These are phyloP conservation scores for Thunnus maccoyii DNA, from an alignment of 2,113 vertebrate species.

Conservation along the genomic window DNA sequence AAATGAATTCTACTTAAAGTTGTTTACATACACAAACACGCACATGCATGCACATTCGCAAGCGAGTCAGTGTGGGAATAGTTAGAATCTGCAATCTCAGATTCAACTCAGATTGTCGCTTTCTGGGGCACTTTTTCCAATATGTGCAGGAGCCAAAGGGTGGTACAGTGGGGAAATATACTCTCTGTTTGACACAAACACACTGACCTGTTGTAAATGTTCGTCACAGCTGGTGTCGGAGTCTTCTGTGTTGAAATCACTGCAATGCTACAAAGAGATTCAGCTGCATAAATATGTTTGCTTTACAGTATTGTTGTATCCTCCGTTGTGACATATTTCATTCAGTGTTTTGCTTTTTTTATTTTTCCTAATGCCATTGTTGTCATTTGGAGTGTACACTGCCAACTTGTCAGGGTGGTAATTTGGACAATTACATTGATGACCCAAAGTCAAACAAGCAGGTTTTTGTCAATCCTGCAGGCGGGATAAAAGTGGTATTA, in stretches of 20 bases:
- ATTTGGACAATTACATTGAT: neutral
- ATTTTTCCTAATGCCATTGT: neutral
- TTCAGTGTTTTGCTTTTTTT: neutral
- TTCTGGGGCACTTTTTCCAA: constrained; percentile 19
- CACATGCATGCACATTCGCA: neutral
- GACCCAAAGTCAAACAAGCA: neutral
- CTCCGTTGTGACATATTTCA: neutral
- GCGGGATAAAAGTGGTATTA: no score
- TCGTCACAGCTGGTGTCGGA: neutral
- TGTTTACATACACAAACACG: constrained; percentile 12
- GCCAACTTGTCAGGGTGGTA: neutral
- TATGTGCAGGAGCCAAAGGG: constrained; percentile 39
- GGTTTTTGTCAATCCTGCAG: no score
- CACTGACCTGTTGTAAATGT: neutral
- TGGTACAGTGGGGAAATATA: constrained; percentile 15
- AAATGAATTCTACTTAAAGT: neutral
- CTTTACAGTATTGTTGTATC: constrained; percentile 1
- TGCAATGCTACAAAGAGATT: neutral
- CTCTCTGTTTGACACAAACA: constrained; percentile 20
- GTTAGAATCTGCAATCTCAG: neutral
- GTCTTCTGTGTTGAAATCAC: constrained; percentile 2
- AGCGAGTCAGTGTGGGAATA: constrained; percentile 15
- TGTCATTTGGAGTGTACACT: neutral
- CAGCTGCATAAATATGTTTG: neutral
- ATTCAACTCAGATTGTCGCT: constrained; percentile 21